Conservation (phyloP, 2,888 invertebrate species). For the Crossocerus cetratus region DNA sequence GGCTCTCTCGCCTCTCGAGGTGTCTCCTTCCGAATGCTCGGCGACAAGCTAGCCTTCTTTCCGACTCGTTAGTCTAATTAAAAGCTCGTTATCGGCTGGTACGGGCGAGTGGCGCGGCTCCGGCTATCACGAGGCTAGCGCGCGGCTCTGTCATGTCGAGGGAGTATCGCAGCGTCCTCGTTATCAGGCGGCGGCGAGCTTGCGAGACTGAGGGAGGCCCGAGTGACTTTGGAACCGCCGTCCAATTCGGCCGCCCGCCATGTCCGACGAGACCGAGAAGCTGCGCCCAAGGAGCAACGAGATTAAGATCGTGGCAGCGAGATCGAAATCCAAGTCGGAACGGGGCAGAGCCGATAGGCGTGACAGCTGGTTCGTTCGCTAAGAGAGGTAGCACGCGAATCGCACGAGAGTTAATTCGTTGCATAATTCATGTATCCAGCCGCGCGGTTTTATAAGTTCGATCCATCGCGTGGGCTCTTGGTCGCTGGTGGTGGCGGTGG, state of each 20-base stretch:
- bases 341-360: constrained; percentile 46
- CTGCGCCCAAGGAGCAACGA: constrained; percentile 3
- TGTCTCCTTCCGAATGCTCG: too few species aligned
- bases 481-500: too few species aligned
- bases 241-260: constrained; percentile 2
- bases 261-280: constrained; percentile 29
- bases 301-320: constrained; percentile 24
- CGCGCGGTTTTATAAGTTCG: too few species aligned
- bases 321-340: constrained; percentile 35
- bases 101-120: constrained; percentile 26
- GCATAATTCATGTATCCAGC: too few species aligned
- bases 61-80: constrained; percentile 65
- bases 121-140: constrained; percentile 7
- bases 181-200: too few species aligned
- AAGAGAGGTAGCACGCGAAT: constrained; percentile 38
- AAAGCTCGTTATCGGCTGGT: constrained; percentile 64
- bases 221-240: neutral
- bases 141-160: too few species aligned
- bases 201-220: too few species aligned
- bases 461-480: too few species aligned
- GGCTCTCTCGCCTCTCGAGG: too few species aligned
- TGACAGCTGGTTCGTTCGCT: constrained; percentile 66
- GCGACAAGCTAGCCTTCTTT: constrained; percentile 27
- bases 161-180: too few species aligned
- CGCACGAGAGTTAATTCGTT: neutral